phyloP scores from a whole-genome alignment of 2,888 invertebrate species.

The Netelia melanura region DNA sequence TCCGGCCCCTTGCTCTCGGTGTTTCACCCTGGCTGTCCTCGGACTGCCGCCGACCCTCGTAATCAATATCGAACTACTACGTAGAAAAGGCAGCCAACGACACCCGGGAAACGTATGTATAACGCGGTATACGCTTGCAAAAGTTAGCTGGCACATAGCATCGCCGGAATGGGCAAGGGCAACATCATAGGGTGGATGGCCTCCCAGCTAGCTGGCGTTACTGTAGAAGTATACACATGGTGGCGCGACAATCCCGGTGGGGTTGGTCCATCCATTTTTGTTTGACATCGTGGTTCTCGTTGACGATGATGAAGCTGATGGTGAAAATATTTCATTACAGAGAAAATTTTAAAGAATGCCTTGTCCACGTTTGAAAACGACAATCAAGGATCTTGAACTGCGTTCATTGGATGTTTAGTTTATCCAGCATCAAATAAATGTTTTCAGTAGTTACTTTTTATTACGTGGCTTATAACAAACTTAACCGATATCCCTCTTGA shows the following conservation, averaged over 20 bases:
- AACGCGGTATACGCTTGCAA: conserved; percentile 34
- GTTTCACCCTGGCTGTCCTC: conserved; percentile 62
- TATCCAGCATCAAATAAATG: background rate
- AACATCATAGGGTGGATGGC: conserved; percentile 35
- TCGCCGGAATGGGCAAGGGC: conserved; percentile 36
- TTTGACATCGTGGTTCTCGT: conserved; percentile 32
- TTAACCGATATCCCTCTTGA: background rate
- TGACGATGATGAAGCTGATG: conserved; percentile 36
- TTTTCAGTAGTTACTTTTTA: background rate
- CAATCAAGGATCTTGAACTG: background rate
- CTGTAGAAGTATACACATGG: conserved; percentile 42
- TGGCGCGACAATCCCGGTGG: conserved; percentile 52
- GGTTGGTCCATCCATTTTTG: conserved; percentile 44
- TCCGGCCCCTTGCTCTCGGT: conserved; percentile 61
- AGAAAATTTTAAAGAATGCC: conserved; percentile 1
- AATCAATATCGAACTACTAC: conserved; percentile 81
- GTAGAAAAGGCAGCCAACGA: conserved; percentile 72
- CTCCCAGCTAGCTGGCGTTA: conserved; percentile 8
- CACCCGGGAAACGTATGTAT: conserved; percentile 67
- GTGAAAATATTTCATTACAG: conserved; percentile 23
- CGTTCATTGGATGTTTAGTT: background rate
- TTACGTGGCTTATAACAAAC: too few species aligned
- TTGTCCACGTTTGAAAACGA: background rate
- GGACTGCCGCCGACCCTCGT: conserved; percentile 73
- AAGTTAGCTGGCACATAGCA: conserved; percentile 26